These are phyloP conservation scores for Sinonovacula constricta DNA, from an alignment of 1,140 invertebrate species.

Conservation along the genomic window DNA sequence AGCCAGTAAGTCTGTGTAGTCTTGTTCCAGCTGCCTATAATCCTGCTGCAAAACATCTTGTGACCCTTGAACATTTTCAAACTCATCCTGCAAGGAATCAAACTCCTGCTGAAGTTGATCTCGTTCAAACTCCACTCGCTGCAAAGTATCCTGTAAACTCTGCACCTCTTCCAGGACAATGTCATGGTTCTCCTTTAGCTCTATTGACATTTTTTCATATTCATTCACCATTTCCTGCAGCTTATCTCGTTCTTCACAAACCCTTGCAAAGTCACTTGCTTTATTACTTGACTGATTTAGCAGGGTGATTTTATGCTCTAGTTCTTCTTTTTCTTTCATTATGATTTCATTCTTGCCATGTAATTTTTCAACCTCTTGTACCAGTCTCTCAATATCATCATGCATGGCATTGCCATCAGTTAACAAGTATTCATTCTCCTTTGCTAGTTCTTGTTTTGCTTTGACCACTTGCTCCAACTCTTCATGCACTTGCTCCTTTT, in stretches of 20 bases:
- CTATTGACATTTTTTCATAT: constrained; percentile 49
- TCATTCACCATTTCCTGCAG: constrained; percentile 58
- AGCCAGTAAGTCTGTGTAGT: constrained; percentile 68
- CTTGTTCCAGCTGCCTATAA: constrained; percentile 68
- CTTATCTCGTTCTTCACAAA: constrained; percentile 68
- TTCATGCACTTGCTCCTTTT: constrained; percentile 63
- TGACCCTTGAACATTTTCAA: constrained; percentile 63
- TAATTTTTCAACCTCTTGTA: constrained; percentile 70
- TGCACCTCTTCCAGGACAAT: constrained; percentile 72
- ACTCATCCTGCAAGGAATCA: constrained; percentile 62
- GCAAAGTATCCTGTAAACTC: constrained; percentile 65
- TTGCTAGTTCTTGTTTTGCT: constrained; percentile 62
- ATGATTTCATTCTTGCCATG: constrained; percentile 64
- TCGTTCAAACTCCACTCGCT: constrained; percentile 54
- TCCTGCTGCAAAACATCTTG: constrained; percentile 69
- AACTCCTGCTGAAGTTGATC: constrained; percentile 63
- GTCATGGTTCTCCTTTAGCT: constrained; percentile 69
- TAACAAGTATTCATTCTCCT: constrained; percentile 70
- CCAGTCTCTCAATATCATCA: constrained; percentile 71
- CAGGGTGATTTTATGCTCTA: constrained; percentile 60
- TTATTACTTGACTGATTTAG: constrained; percentile 61
- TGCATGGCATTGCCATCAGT: constrained; percentile 71
- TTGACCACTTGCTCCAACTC: constrained; percentile 55
- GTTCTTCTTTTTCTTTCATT: constrained; percentile 65
- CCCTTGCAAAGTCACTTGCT: constrained; percentile 67